These are phyloP conservation scores for Carposina sasakii DNA, from an alignment of 1,140 invertebrate genomes.

Conservation along the genomic window DNA sequence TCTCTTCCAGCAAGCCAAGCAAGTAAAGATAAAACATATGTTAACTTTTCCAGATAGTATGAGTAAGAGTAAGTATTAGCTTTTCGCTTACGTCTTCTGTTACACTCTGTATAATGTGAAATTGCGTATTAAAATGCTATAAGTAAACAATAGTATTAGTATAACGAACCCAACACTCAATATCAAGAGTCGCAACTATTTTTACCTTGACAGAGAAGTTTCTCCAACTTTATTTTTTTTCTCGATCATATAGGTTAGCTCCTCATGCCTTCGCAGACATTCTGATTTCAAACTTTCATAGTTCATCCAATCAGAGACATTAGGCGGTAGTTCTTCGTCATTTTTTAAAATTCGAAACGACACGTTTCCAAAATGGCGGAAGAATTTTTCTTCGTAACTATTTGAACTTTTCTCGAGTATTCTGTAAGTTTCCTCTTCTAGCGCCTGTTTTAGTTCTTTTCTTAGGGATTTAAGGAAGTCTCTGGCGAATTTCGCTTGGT, in stretches of 20 bases:
- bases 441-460: conserved; percentile 69
- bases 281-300: conserved; percentile 68
- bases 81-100: too few relatives aligned
- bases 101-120: too few relatives aligned
- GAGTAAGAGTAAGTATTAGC: too few relatives aligned
- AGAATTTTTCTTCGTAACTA: conserved; percentile 44
- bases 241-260: conserved; percentile 51
- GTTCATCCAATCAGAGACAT: conserved; percentile 69
- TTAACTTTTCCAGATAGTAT: too few relatives aligned
- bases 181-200: too few relatives aligned
- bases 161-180: too few relatives aligned
- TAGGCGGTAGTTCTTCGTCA: conserved; percentile 49
- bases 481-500: conserved; percentile 65
- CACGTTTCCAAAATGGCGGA: conserved; percentile 59
- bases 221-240: conserved; percentile 46
- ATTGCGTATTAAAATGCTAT: too few relatives aligned
- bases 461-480: conserved; percentile 74
- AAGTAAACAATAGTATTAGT: too few relatives aligned
- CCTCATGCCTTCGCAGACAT: conserved; percentile 66
- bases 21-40: too few relatives aligned
- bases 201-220: conserved; percentile 43
- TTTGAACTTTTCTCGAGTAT: conserved; percentile 29
- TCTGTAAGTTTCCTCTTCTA: conserved; percentile 54
- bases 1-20: too few relatives aligned
- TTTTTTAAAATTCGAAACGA: conserved; percentile 53